Base-by-base conservation (phyloP, 2,113 vertebrate genomes). In the Egretta garzetta region DNA sequence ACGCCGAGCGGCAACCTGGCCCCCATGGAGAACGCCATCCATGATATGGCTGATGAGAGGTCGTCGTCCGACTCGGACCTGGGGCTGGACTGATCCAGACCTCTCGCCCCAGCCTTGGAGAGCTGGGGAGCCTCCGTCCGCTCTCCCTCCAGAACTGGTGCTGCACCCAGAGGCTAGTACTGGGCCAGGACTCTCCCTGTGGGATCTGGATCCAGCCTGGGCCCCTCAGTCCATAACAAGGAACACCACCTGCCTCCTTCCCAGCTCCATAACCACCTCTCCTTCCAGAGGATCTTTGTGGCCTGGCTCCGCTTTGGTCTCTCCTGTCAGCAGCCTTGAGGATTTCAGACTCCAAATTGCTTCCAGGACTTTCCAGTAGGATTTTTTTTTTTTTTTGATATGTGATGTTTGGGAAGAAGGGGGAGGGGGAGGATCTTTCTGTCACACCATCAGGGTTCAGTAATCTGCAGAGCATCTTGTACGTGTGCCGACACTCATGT, bases 1-100 rank as follows among this genome's bases (percentile, higher is more conserved):
- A 98, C 97, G 4, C 98, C 98, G 15, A 99, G 98, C 2, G 99
- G 99, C 37, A 99, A 96, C 88, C 98, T 99, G 91, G 98, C 98
- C 4, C 98, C 98, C 68, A 95, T 99, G 94, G 98, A 99, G 24
- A 98, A 98, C 0, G 98, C 99, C 63, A 81, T 99, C 88, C 96
- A 86, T 0, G 97, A 96, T 39, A 85, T 98, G 39, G 52, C 96
- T 21, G 98, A 98, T 1, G 98, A 98, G 80, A 94, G 95, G 71
- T 98, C 98, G 1, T 94, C 98, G 5, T 97, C 98, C 1, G 99
- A 98, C 93, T 95, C 98, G 0, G 98, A 99, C 76, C 98, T 98
- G 18, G 98, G 98, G 68, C 98, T 98, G 26, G 98, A 98, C 92
- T 99, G 99, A 96, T n/a, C 43, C 94, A 1, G 96, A 96, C 22